phyloP scores from a whole-genome alignment of 2,113 vertebrate genomes.

The Hemibates koningsi region DNA sequence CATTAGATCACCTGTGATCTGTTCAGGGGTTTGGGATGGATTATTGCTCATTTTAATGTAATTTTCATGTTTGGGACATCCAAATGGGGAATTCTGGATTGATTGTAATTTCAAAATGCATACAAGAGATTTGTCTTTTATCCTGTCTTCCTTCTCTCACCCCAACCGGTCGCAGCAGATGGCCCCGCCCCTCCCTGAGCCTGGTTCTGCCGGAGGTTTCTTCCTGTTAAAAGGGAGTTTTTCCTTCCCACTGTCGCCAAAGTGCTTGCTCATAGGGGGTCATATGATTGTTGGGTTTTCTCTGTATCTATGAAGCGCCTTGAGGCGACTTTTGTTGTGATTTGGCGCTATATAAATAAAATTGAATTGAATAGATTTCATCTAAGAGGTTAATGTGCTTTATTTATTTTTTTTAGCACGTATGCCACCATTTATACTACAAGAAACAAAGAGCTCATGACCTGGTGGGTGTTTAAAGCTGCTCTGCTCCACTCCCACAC shows the following conservation, averaged over 20 bases:
- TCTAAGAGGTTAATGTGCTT: neutral
- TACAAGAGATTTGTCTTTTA: neutral
- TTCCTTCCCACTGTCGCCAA: too few species aligned
- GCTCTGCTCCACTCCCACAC: neutral
- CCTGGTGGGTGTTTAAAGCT: neutral
- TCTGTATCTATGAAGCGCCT: too few species aligned
- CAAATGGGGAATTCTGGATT: neutral
- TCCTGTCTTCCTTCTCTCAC: too few species aligned
- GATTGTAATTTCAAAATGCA: neutral
- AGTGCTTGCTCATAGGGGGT: too few species aligned
- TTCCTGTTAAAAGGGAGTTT: too few species aligned
- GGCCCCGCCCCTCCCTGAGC: too few species aligned
- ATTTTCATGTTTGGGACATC: neutral
- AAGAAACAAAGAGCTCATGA: neutral
- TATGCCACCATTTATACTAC: neutral
- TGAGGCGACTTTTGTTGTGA: too few species aligned
- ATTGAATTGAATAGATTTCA: neutral
- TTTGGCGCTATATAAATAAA: too few species aligned
- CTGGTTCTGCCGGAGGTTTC: too few species aligned
- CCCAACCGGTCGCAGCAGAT: too few species aligned
- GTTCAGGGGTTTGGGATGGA: neutral
- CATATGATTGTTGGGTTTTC: too few species aligned
- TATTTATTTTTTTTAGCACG: fast-evolving
- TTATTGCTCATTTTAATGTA: neutral
- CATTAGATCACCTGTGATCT: neutral